phyloP scores from a whole-genome alignment of 2,113 vertebrate genomes.

The Bubo blakistoni region DNA sequence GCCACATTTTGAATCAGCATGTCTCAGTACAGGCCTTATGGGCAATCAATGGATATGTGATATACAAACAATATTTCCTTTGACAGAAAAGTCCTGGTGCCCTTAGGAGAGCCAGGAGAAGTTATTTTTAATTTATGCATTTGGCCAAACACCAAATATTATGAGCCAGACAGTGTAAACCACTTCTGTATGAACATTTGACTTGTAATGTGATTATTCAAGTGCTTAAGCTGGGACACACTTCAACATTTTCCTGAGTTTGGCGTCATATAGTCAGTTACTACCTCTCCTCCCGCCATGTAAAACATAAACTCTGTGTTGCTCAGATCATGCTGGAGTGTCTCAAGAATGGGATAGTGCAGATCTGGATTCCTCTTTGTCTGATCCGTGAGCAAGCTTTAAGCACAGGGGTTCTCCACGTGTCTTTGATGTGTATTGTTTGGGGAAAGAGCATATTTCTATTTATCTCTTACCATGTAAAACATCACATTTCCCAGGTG shows the following conservation, averaged over 20 bases:
- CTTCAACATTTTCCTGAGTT: neutral
- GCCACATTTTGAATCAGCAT: neutral
- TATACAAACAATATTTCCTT: neutral
- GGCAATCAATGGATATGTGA: neutral
- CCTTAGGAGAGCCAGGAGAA: neutral
- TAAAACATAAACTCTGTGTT: neutral
- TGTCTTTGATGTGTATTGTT: neutral
- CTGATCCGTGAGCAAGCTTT: rapidly evolving
- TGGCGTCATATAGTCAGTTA: neutral
- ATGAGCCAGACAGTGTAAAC: neutral
- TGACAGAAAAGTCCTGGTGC: neutral
- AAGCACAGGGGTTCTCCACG: neutral
- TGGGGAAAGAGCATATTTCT: neutral
- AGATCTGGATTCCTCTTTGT: neutral
- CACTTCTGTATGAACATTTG: neutral
- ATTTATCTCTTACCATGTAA: neutral
- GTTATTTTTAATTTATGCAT: neutral
- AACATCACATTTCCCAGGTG: neutral
- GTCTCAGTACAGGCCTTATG: neutral
- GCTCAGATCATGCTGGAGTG: neutral
- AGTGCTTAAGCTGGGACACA: neutral
- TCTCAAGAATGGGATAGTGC: neutral
- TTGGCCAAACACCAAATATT: neutral
- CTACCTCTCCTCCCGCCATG: rapidly evolving
- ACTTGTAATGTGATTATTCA: neutral